Evolutionary conservation across 2,888 invertebrate genomes (phyloP).

Genomic region (Plebejus argus): DNA sequence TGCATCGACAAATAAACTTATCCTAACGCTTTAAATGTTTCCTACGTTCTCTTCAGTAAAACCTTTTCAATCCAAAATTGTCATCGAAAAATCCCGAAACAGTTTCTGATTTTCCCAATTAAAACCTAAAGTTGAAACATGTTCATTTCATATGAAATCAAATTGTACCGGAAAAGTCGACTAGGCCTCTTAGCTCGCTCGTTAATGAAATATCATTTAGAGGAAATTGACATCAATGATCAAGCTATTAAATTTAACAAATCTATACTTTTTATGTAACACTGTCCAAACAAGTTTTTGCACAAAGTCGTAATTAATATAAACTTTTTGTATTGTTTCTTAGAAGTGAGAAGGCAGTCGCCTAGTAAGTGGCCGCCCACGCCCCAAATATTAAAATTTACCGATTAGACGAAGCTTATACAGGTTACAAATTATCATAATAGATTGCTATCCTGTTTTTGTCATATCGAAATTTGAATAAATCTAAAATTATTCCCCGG

Average conservation of each 20-base stretch:
- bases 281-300: not conserved
- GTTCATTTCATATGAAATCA: not conserved
- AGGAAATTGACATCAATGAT: not conserved
- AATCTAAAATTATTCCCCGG: not conserved
- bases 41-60: no score
- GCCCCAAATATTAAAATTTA: not conserved
- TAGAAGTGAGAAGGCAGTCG: not conserved
- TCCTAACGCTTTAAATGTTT: no score
- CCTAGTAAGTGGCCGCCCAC: constrained; percentile 3
- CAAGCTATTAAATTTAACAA: not conserved
- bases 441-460: not conserved
- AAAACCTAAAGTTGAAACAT: not conserved
- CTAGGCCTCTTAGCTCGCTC: not conserved
- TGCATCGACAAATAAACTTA: no score
- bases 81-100: no score
- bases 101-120: no score
- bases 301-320: not conserved
- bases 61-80: no score
- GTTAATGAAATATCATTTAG: not conserved
- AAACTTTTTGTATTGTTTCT: not conserved
- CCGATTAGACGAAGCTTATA: not conserved
- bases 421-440: constrained; percentile 6
- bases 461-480: not conserved
- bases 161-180: not conserved
- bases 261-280: not conserved